Evolutionary conservation across 2,113 vertebrate species (phyloP).

Genomic region (Bagarius yarrelli): DNA sequence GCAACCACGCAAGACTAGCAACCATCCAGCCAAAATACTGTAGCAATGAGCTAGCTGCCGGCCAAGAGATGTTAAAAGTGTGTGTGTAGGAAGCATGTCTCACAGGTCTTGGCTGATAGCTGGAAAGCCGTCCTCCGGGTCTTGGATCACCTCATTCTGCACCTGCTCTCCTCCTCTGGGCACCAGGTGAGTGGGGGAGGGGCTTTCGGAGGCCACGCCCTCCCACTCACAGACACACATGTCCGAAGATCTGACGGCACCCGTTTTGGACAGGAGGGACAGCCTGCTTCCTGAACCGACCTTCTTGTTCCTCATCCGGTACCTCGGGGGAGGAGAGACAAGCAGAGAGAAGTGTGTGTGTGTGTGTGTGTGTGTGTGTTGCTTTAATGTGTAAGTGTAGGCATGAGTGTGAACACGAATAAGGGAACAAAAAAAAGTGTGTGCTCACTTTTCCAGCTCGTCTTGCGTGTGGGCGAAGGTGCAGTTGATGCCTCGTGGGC

Average conservation of each 20-base stretch:
- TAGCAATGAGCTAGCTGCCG: no score
- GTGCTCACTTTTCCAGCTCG: slow-evolving; percentile 91
- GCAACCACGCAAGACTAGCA: background rate
- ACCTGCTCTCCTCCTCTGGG: slow-evolving; percentile 79
- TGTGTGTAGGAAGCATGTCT: background rate
- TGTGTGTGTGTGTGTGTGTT: background rate
- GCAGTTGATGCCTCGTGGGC: slow-evolving; percentile 90
- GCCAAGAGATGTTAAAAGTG: background rate
- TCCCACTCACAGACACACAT: slow-evolving; percentile 76
- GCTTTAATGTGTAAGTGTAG: slow-evolving; percentile 13
- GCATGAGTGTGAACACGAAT: slow-evolving; percentile 3
- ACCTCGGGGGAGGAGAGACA: slow-evolving; percentile 65
- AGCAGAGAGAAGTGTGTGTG: slow-evolving; percentile 26
- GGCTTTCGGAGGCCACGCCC: slow-evolving; percentile 68
- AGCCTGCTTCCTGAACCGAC: slow-evolving; percentile 79
- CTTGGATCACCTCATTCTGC: slow-evolving; percentile 82
- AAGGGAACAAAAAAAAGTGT: background rate
- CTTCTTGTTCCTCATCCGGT: slow-evolving; percentile 94
- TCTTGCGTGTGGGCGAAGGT: slow-evolving; percentile 98
- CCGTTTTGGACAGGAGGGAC: slow-evolving; percentile 77
- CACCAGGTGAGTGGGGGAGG: slow-evolving; percentile 79
- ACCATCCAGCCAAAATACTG: background rate
- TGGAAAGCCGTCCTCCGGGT: slow-evolving; percentile 69
- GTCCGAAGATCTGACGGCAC: slow-evolving; percentile 73
- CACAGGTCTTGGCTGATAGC: slow-evolving; percentile 61